These are phyloP conservation scores for Centruroides sculpturatus DNA, from an alignment of 1,140 invertebrate genomes.

Conservation along the genomic window DNA sequence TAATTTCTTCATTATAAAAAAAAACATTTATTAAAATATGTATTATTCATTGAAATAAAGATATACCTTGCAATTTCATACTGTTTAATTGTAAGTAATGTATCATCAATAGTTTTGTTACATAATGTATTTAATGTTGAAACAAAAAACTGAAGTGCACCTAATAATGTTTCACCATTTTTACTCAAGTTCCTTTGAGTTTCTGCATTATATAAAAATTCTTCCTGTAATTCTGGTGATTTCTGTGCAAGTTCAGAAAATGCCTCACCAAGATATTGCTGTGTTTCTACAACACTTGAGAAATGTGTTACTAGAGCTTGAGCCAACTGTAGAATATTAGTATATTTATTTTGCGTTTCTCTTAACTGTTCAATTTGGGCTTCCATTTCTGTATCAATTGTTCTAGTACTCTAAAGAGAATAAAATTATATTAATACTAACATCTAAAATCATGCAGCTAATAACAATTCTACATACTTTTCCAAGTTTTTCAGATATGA, in stretches of 20 bases:
- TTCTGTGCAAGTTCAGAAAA: slow-evolving; percentile 90
- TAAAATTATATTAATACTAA: background rate
- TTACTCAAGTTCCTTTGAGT: slow-evolving; percentile 84
- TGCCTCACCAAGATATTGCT: slow-evolving; percentile 68
- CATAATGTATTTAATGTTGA: slow-evolving; percentile 88
- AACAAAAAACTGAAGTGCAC: slow-evolving; percentile 89
- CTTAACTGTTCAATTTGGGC: slow-evolving; percentile 76
- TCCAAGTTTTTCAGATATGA: slow-evolving; percentile 86
- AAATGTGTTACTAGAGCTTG: slow-evolving; percentile 72
- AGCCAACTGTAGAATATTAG: slow-evolving; percentile 70
- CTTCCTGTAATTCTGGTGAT: slow-evolving; percentile 84
- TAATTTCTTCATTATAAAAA: background rate
- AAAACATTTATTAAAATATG: background rate
- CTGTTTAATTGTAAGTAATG: slow-evolving; percentile 76
- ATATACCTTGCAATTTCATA: slow-evolving; percentile 74
- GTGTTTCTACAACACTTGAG: slow-evolving; percentile 69
- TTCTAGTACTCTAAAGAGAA: slow-evolving; percentile 47
- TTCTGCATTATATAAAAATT: slow-evolving; percentile 89
- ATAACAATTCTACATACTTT: slow-evolving; percentile 37
- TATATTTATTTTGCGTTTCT: slow-evolving; percentile 88
- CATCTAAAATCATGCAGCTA: no score
- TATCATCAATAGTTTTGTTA: slow-evolving; percentile 94
- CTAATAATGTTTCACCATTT: slow-evolving; percentile 74
- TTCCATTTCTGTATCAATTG: slow-evolving; percentile 80
- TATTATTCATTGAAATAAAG: background rate